phyloP scores from a whole-genome alignment of 2,888 invertebrate species.

The Tenthredo scrophulariae region DNA sequence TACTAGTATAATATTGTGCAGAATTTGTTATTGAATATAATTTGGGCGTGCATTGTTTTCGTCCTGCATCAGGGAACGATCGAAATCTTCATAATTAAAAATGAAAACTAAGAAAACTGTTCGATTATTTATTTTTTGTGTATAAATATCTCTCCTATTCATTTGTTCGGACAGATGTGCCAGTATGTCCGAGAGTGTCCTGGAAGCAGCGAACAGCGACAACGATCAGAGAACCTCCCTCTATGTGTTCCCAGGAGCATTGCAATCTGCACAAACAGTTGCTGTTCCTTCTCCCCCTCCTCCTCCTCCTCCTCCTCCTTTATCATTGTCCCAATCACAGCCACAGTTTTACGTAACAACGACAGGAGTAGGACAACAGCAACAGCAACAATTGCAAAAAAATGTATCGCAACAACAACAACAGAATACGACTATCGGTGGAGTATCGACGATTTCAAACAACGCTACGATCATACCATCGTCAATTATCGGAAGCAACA shows the following conservation, averaged over 20 bases:
- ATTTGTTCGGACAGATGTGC: constrained; percentile 80
- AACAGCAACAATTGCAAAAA: constrained; percentile 47
- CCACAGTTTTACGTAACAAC: constrained; percentile 52
- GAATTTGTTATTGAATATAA: too few relatives aligned
- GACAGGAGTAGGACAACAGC: constrained; percentile 55
- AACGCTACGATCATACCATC: constrained; percentile 13
- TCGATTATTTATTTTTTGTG: too few relatives aligned
- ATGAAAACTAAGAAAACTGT: too few relatives aligned
- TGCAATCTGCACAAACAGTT: constrained; percentile 65
- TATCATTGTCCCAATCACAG: constrained; percentile 36
- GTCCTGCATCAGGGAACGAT: too few relatives aligned
- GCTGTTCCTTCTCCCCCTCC: constrained; percentile 54
- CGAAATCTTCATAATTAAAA: too few relatives aligned
- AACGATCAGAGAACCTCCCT: constrained; percentile 72
- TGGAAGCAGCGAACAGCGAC: constrained; percentile 79
- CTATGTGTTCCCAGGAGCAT: constrained; percentile 72
- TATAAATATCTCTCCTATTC: neutral
- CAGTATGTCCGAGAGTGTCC: constrained; percentile 86
- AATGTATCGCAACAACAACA: constrained; percentile 56
- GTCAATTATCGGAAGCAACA: constrained; percentile 58
- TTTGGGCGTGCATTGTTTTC: too few relatives aligned
- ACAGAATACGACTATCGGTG: constrained; percentile 57
- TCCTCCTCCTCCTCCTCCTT: neutral
- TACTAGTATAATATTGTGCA: too few relatives aligned
- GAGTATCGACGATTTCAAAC: constrained; percentile 31